Conservation (phyloP, 2,113 vertebrate species). For the Peromyscus polionotus region DNA sequence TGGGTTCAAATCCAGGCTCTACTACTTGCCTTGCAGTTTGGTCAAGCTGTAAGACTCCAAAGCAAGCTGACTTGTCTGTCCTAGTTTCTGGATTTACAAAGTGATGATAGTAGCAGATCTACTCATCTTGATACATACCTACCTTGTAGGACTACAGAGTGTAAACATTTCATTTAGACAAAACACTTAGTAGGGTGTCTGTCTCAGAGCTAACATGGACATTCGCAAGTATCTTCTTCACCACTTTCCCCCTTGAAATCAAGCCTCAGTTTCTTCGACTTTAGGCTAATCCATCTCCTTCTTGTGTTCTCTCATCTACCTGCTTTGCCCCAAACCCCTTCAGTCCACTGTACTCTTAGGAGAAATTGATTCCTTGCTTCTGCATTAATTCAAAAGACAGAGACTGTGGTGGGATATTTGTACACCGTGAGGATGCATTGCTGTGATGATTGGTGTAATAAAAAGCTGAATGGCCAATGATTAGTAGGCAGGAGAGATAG, state of each 20-base stretch:
- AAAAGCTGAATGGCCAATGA: too few species aligned
- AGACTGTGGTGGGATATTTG: neutral
- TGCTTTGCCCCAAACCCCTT: neutral
- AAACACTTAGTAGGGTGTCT: neutral
- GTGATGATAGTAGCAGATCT: neutral
- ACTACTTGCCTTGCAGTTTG: neutral
- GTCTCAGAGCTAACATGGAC: neutral
- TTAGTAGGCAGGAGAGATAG: too few species aligned
- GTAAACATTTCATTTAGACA: neutral
- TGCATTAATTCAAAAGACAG: neutral
- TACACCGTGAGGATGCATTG: too few species aligned
- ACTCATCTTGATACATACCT: neutral
- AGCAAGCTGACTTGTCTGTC: neutral
- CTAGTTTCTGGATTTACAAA: conserved; percentile 6
- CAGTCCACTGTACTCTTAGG: neutral
- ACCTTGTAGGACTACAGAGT: neutral
- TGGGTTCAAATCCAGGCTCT: neutral
- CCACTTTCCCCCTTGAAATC: neutral
- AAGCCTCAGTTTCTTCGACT: neutral
- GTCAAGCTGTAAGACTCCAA: neutral
- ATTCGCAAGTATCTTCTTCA: neutral
- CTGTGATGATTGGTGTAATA: too few species aligned
- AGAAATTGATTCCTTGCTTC: neutral
- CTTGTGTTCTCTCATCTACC: neutral
- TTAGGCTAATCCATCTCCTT: neutral